Evolutionary conservation across 1,140 invertebrate species (phyloP), one percentile per base, ranked within the genome.

Genomic region (Saxidomus purpurata): DNA sequence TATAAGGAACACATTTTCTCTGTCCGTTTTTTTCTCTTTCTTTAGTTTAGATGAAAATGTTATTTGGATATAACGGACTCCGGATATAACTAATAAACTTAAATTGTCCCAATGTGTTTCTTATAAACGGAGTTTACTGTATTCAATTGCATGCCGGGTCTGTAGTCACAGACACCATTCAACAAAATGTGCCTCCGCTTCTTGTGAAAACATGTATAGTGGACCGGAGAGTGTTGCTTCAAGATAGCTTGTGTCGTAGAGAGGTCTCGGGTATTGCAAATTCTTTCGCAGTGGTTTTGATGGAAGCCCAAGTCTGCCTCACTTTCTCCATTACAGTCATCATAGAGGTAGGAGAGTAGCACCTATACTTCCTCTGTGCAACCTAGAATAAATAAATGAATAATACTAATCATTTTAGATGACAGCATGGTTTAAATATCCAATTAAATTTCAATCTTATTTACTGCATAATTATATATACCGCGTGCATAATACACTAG

Each of bases 121-220:
- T n/a, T n/a, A n/a, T n/a, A 34, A n/a, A n/a, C n/a, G n/a, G n/a
- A n/a, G n/a, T n/a, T n/a, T n/a, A n/a, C n/a, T n/a, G n/a, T n/a
- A n/a, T n/a, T n/a, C n/a, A n/a, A n/a, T n/a, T n/a, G n/a, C n/a
- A n/a, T n/a, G n/a, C n/a, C n/a, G n/a, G n/a, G n/a, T n/a, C 43
- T 43, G 15, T 81, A 80, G 8, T 38, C 77, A 69, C 80, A 80
- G 55, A 79, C 63, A 82, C 13, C 43, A 47, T 22, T 63, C 22
- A 77, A 76, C 84, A 86, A 49, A 43, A 6, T 13, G 13, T 76
- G 74, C 87, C 71, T 91, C 82, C 59, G 79, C 67, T 13, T 36
- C 69, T 87, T 63, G 36, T 49, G 82, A 22, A 71, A 82, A 81
- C 38, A 82, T 40, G 61, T 82, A 74, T 71, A 47, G 6, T 34